Evolutionary conservation across 2,888 invertebrate genomes (phyloP).

Genomic region (Leistus spinibarbis): DNA sequence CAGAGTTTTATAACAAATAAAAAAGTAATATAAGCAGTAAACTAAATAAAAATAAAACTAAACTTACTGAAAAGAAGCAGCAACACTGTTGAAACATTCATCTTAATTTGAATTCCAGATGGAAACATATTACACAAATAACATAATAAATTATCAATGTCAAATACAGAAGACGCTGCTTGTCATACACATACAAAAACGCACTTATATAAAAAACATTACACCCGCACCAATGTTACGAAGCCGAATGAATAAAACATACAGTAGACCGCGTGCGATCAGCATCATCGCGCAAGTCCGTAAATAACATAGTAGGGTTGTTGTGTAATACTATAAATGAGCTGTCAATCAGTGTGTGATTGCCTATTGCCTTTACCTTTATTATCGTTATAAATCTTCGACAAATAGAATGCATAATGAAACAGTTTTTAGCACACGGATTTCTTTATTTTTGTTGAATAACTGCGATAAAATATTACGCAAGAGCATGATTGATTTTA

Average conservation of each 20-base stretch:
- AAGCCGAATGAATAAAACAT: neutral
- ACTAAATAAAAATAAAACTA: neutral
- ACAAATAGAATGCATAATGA: neutral
- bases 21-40: neutral
- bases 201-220: neutral
- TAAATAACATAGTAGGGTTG: neutral
- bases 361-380: neutral
- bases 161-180: neutral
- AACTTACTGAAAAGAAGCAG: neutral
- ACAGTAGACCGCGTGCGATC: neutral
- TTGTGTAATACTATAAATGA: constrained; percentile 5
- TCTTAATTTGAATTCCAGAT: neutral
- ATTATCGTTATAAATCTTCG: neutral
- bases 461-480: too few relatives aligned
- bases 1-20: neutral
- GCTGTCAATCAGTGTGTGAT: neutral
- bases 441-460: neutral
- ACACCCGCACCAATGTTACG: neutral
- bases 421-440: neutral
- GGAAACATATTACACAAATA: neutral
- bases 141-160: neutral
- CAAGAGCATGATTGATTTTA: too few relatives aligned
- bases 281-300: neutral
- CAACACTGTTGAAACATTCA: neutral
- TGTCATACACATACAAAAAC: neutral